Evolutionary conservation across 2,888 invertebrate genomes (phyloP).

Genomic region (Emmelina monodactyla): DNA sequence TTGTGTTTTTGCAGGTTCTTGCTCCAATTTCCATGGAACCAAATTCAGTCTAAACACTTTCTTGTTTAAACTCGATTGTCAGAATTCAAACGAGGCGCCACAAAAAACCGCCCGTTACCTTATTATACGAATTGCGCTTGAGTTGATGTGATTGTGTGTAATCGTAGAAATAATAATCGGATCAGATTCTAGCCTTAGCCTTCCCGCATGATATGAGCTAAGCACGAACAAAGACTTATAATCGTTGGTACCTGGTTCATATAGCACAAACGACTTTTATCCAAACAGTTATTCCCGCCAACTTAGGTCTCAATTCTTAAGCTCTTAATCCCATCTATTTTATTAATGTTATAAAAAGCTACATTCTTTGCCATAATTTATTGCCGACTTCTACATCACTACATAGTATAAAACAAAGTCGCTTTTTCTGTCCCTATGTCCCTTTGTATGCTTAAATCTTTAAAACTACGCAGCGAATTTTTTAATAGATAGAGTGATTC

Average conservation of each 20-base stretch:
- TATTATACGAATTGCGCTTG: constrained; percentile 35
- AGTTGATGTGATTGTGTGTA: constrained; percentile 32
- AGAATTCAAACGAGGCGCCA: constrained; percentile 27
- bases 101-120: constrained; percentile 41
- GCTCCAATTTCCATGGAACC: constrained; percentile 14
- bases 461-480: too few species aligned
- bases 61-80: constrained; percentile 31
- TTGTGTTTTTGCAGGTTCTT: constrained; percentile 1
- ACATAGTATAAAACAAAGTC: too few species aligned
- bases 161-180: constrained; percentile 15
- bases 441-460: too few species aligned
- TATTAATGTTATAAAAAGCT: too few species aligned
- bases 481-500: too few species aligned
- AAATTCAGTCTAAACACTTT: constrained; percentile 31
- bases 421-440: too few species aligned
- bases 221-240: background rate
- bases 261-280: too few species aligned
- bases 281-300: too few species aligned
- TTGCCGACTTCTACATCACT: too few species aligned
- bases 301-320: too few species aligned
- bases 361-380: too few species aligned
- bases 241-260: background rate
- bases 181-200: background rate
- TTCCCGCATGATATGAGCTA: background rate
- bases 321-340: too few species aligned